Conservation (phyloP, 2,113 vertebrate species). For the Sarotherodon lohbergeri region DNA sequence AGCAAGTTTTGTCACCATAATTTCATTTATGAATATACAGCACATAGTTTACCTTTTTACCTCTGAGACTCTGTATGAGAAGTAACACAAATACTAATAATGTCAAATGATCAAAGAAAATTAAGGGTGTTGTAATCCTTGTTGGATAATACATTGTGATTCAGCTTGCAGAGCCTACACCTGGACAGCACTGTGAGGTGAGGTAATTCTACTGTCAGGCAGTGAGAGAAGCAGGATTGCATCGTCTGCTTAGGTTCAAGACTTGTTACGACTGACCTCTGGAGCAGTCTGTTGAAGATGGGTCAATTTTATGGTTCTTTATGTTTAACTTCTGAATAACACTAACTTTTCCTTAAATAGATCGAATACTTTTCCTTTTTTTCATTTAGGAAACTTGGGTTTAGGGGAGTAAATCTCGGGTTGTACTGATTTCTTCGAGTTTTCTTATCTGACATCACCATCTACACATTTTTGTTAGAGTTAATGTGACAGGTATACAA, state of each 20-base stretch:
- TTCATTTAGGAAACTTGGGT: background rate
- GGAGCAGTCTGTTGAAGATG: background rate
- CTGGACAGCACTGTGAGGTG: background rate
- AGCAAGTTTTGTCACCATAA: background rate
- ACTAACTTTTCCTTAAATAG: background rate
- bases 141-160: background rate
- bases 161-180: background rate
- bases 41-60: background rate
- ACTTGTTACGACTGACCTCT: background rate
- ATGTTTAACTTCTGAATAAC: background rate
- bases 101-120: background rate
- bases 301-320: background rate
- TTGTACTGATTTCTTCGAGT: constrained; percentile 4
- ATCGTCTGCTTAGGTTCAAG: background rate
- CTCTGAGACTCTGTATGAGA: background rate
- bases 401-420: background rate
- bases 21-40: background rate
- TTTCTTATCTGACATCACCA: background rate
- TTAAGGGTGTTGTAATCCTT: background rate
- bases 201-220: background rate
- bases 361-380: background rate
- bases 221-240: background rate
- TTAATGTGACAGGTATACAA: constrained; percentile 8
- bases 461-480: background rate
- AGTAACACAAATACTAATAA: background rate